Evolutionary conservation across 2,113 vertebrate genomes (phyloP).

Genomic region (Calypte anna): DNA sequence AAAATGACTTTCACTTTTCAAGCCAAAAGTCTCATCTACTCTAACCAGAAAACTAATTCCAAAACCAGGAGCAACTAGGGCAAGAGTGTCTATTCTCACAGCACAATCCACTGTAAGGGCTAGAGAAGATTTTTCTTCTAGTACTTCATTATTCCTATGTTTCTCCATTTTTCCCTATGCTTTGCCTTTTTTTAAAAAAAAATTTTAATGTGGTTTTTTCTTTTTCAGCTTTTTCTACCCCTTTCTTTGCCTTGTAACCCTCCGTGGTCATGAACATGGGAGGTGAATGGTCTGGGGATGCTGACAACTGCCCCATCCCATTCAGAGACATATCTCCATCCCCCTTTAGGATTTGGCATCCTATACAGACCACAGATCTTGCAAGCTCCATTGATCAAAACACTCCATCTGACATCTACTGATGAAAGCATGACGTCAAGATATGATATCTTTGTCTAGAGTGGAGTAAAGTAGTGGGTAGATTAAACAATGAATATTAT

Average conservation of each 20-base stretch:
- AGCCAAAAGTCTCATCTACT: neutral
- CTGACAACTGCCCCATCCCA: neutral
- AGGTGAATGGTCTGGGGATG: neutral
- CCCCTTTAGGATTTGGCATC: neutral
- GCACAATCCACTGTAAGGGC: neutral
- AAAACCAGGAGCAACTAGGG: neutral
- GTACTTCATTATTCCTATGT: neutral
- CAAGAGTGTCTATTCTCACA: neutral
- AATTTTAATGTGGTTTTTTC: no score
- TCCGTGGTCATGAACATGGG: accelerated
- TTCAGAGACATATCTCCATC: neutral
- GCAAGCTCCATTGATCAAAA: neutral
- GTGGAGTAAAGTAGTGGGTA: neutral
- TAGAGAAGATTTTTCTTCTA: neutral
- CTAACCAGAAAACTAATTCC: neutral
- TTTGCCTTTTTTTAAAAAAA: no score
- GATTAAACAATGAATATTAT: neutral
- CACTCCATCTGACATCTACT: neutral
- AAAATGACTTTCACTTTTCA: neutral
- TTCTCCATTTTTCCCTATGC: neutral
- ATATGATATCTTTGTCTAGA: neutral
- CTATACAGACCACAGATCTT: neutral
- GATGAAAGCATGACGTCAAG: neutral
- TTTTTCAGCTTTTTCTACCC: neutral
- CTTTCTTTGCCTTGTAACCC: neutral